Base-by-base conservation (phyloP, 2,113 vertebrate genomes). In the Clarias macrocephalus region DNA sequence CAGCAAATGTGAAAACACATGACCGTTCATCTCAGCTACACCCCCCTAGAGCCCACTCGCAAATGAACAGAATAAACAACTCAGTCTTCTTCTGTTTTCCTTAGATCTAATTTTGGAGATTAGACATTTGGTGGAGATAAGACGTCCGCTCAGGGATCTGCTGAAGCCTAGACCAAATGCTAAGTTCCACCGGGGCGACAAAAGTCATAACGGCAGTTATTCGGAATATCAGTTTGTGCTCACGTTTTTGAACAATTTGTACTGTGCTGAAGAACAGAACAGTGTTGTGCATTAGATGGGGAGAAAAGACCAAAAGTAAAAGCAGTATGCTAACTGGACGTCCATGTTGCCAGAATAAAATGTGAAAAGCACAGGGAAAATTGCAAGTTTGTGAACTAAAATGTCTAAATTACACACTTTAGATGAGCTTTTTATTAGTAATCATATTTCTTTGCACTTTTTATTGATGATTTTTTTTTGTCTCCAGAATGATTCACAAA, bases 21-120 rank as follows among this genome's bases (percentile, higher is more conserved):
- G 57, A 83, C 77, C 52, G 70, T 30, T 82, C 62, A 62, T 75
- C 56, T 86, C 76, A 70, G 70, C 86, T 72, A 42, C 54, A 19
- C 15, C 15, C 75, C 25, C 3, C 54, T 19, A 5, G 57, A 83
- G 15, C 59, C 28, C 37, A 85, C 42, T 52, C 72, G 19, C 88
- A 91, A 88, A 89, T 89, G 90, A 91, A 85, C 82, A 88, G 88
- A 91, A 80, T 89, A 91, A 91, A 91, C 88, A 91, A 85, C 42
- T 59, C 28, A 15, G 73, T 63, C 28, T 10, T 56, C 13, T 56
- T 42, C 80, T 89, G 85, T 89, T 89, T 89, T 89, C n/a, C 33
- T 89, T 68, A 80, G 85, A 84, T 70, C 75, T 68, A 59, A 13
- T 89, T 80, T 83, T 83, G 57, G 52, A 89, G 85, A 89, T 89